Conservation (phyloP, 2,888 invertebrate species). For the Drosophila nigricruria region DNA sequence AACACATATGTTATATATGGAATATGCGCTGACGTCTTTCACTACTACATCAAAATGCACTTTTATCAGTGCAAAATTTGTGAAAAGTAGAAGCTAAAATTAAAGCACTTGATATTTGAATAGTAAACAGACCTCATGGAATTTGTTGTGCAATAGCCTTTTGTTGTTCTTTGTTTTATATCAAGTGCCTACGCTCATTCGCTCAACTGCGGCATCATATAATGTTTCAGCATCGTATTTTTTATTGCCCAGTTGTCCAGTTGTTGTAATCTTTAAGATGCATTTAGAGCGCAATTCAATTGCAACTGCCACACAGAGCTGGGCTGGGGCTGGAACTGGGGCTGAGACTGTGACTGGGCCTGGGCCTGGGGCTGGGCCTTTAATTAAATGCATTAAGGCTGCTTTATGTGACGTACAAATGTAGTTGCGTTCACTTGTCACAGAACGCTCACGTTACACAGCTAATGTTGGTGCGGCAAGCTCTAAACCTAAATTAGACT, state of each 20-base stretch:
- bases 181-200: neutral
- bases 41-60: neutral
- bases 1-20: neutral
- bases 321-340: neutral
- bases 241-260: conserved; percentile 31
- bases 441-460: conserved; percentile 60
- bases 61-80: neutral
- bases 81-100: neutral
- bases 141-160: conserved; percentile 24
- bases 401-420: conserved; percentile 30
- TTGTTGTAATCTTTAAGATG: conserved; percentile 40
- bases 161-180: neutral
- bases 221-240: conserved; percentile 27
- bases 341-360: no score
- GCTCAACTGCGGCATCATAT: conserved; percentile 15
- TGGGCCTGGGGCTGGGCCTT: conserved; percentile 50
- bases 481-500: conserved; percentile 76
- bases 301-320: conserved; percentile 33
- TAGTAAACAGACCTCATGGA: neutral
- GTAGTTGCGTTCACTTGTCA: conserved; percentile 41
- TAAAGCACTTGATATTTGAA: neutral
- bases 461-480: conserved; percentile 62
- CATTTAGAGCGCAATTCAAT: conserved; percentile 58
- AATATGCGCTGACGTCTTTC: neutral
- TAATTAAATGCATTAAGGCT: conserved; percentile 70